Evolutionary conservation across 2,888 invertebrate species (phyloP), one percentile per base, ranked within the genome.

Genomic region (Geophilus truncorum): DNA sequence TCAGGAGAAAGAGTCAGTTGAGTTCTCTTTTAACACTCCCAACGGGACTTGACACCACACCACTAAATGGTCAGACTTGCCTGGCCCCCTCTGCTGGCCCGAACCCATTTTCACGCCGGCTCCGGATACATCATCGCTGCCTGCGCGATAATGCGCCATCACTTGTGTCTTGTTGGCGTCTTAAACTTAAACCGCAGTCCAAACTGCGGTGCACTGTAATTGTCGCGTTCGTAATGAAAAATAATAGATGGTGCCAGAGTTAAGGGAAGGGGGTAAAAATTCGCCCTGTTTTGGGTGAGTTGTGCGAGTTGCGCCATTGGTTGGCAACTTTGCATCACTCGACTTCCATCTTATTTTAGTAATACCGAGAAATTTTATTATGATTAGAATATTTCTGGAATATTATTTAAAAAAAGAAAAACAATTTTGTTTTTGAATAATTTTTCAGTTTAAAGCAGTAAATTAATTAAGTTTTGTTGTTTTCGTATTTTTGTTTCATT

Each of bases 1-100:
- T 80, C 80, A 80, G 45, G 18, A 36, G 75, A 62, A 45, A 70
- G 28, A 70, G 28, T 28, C 25, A 70, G 70, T 70, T 70, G 70
- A 70, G 70, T 70, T 70, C 70, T 70, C 70, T 70, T 70, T 70
- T 28, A 70, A 70, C 70, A 70, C 70, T 28, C 70, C 32, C 77
- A 77, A 77, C 21, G 32, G 32, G 77, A 77, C 77, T 77, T 23
- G 36, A 32, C 36, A 77, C 34, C 32, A 77, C 30, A 36, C 77
- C 36, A 70, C 70, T 70, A 70, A 77, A 77, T 77, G 77, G 77
- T 34, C 77, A 77, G 18, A 77, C 23, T 23, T 21, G 45, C 12
- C 45, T 45, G 45, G 12, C 18, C 45, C 45, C 45, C 45, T 70
- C 10, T 70, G 70, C 15, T 15, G 70, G 25, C 18, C 51, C 51